These are phyloP conservation scores for Brienomyrus brachyistius DNA, from an alignment of 2,113 vertebrate species.

Conservation along the genomic window DNA sequence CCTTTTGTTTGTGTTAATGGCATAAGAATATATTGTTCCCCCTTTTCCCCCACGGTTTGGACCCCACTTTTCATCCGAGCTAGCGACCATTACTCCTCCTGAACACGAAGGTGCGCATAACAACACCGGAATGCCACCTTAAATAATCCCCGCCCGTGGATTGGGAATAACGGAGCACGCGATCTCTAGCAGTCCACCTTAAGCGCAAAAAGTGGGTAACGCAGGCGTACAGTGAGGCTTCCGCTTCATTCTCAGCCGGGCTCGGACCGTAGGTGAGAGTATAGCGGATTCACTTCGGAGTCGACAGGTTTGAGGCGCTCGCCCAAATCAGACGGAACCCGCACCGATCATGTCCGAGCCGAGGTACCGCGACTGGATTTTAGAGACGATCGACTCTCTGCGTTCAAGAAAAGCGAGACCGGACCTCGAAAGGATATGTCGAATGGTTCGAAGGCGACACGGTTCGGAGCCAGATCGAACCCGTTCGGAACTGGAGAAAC, in stretches of 20 bases:
- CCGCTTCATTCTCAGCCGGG: slow-evolving; percentile 59
- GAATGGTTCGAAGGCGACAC: slow-evolving; percentile 84
- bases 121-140: slow-evolving; percentile 54
- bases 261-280: slow-evolving; percentile 68
- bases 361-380: slow-evolving; percentile 80
- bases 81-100: background rate
- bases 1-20: background rate
- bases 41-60: background rate
- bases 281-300: slow-evolving; percentile 53
- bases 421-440: slow-evolving; percentile 85
- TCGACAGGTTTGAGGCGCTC: slow-evolving; percentile 57
- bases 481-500: slow-evolving; percentile 80
- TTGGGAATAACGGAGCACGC: slow-evolving; percentile 40
- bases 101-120: background rate
- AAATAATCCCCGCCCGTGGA: slow-evolving; percentile 36
- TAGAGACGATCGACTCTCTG: slow-evolving; percentile 87
- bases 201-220: slow-evolving; percentile 66
- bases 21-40: background rate
- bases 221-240: slow-evolving; percentile 65
- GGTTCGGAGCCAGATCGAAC: slow-evolving; percentile 81
- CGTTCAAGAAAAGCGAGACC: slow-evolving; percentile 85
- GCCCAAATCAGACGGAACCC: slow-evolving; percentile 42
- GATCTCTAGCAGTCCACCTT: slow-evolving; percentile 61
- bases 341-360: slow-evolving; percentile 63
- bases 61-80: background rate